Evolutionary conservation across 2,797 vertebrate species (phyloP), one percentile per base, ranked within the genome.

Genomic region (Phrynocephalus forsythii): DNA sequence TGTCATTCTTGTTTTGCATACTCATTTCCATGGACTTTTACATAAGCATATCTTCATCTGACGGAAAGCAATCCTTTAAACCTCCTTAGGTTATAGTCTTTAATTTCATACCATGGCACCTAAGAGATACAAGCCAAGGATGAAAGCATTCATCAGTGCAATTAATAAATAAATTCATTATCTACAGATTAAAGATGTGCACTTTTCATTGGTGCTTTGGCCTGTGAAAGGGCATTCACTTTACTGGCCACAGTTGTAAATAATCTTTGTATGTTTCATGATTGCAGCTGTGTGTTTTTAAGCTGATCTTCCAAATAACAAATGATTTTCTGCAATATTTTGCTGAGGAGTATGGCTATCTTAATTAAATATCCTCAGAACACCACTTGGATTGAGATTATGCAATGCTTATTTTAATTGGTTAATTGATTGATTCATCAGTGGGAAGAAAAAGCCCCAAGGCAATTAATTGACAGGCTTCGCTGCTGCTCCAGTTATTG

Each of bases 291-390:
- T 81, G 87, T 44, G 50, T 73, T 85, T 76, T 85, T 76, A 85
- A 88, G 71, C 71, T 69, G 83, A 85, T 85, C 87, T 85, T 75
- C 83, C 48, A 68, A 88, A 88, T 83, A 88, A 88, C 60, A 81
- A 88, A 85, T 77, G 78, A 77, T 81, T 88, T 81, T 76, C 60
- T 88, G 83, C 63, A 85, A 88, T 83, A 68, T 82, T 88, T 88
- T 73, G 78, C 63, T 44, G 63, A 82, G 83, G 30, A 85, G 85
- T 81, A 85, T 48, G 48, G 63, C 87, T 88, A 85, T 85, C 87
- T 88, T 85, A 88, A 88, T 88, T 88, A 88, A 88, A 88, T 85
- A 88, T 85, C 83, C 87, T 85, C 87, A 88, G 85, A 88, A 85
- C 67, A 26, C 87, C 79, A 81, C 87, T 88, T 88, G 83, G 83